Percentiles rank a stretch among this genome's conserved stretches.
phyloP scores from a whole-genome alignment of 1,140 invertebrate genomes.

The Paralvinella palmiformis region DNA sequence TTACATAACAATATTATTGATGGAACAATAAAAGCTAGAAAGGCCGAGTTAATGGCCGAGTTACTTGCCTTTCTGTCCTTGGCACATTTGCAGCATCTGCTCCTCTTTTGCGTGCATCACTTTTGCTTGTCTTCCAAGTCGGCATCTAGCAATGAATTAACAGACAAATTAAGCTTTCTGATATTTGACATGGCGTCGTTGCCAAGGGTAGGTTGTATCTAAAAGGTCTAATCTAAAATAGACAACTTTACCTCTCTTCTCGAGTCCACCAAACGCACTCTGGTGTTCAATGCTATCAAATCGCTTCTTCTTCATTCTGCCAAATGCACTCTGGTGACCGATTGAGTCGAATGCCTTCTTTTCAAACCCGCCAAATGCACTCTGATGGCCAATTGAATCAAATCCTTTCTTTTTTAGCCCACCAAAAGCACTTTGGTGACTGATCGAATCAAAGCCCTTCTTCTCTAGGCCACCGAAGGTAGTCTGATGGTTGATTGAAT shows the following conservation, averaged over 20 bases:
- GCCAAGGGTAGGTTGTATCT: not conserved
- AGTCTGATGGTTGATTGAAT: conserved; percentile 11
- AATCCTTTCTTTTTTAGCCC: conserved; percentile 12
- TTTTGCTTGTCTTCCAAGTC: not conserved
- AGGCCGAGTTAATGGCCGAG: too few relatives aligned
- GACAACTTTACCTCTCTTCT: not conserved
- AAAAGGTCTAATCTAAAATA: not conserved
- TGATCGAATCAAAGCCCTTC: conserved; percentile 14
- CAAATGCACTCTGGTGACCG: conserved; percentile 10
- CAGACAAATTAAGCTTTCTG: not conserved
- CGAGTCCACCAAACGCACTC: conserved; percentile 1
- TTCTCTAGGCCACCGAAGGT: conserved; percentile 13
- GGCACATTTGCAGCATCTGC: too few relatives aligned
- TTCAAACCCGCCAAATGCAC: conserved; percentile 8
- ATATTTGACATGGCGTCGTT: not conserved
- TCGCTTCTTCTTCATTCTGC: not conserved
- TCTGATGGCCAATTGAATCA: conserved; percentile 5
- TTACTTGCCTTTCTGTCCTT: too few relatives aligned
- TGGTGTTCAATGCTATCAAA: not conserved
- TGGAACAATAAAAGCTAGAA: too few relatives aligned
- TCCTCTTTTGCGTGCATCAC: too few relatives aligned
- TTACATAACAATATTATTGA: too few relatives aligned
- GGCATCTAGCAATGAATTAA: not conserved
- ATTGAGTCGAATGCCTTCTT: conserved; percentile 17
- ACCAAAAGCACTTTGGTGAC: conserved; percentile 10